Conservation (phyloP, 2,113 vertebrate species). For the Lamprologus lemairii region DNA sequence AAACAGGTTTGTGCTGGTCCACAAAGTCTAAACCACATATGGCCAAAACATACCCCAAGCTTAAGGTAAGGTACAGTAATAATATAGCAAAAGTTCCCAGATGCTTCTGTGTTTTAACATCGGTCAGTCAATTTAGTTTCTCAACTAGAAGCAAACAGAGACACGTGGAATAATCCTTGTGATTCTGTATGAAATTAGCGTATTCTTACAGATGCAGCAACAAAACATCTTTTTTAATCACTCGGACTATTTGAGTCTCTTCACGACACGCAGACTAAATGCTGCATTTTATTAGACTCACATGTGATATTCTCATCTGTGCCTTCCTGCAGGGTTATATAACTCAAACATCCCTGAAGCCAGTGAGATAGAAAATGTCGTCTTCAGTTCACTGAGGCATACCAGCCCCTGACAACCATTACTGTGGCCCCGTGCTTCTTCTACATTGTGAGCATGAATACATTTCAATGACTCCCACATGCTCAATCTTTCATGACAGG, state of each 20-base stretch:
- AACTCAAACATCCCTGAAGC: slow-evolving; percentile 62
- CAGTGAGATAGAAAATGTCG: slow-evolving; percentile 70
- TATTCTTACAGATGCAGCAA: not conserved
- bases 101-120: not conserved
- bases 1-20: not conserved
- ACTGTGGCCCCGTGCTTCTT: slow-evolving; percentile 52
- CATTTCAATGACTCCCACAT: slow-evolving; percentile 66
- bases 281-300: slow-evolving; percentile 52
- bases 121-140: not conserved
- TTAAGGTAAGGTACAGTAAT: not conserved
- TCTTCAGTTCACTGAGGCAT: slow-evolving; percentile 67
- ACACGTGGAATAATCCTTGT: not conserved
- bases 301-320: slow-evolving; percentile 58
- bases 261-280: slow-evolving; percentile 34
- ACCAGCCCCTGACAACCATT: slow-evolving; percentile 64
- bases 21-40: not conserved
- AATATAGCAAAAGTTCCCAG: not conserved
- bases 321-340: slow-evolving; percentile 63
- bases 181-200: not conserved
- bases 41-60: not conserved
- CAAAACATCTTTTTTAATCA: slow-evolving; percentile 6
- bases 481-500: slow-evolving; percentile 63
- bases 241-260: not conserved
- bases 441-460: slow-evolving; percentile 66
- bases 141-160: not conserved